Conservation (phyloP, 2,888 invertebrate genomes). For the Quadroppia sp. region DNA sequence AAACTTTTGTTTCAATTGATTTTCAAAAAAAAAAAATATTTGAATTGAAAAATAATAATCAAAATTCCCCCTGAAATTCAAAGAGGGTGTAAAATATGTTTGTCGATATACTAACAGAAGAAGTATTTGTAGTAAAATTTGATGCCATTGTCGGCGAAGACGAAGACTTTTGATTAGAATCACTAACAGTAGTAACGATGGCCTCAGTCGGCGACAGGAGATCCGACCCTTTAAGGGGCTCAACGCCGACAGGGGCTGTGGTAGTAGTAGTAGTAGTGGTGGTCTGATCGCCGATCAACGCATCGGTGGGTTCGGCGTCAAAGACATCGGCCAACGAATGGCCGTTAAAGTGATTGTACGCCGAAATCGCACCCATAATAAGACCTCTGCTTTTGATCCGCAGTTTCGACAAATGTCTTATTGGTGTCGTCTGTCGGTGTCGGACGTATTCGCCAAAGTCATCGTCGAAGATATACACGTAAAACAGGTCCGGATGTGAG, state of each 20-base stretch:
- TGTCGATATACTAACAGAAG: no score
- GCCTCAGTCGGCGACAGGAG: not conserved
- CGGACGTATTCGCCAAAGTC: constrained; percentile 13
- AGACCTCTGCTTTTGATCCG: not conserved
- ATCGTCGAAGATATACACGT: constrained; percentile 6
- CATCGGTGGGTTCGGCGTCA: constrained; percentile 15
- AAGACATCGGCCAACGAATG: not conserved
- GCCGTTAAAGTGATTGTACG: not conserved
- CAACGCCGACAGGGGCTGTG: constrained; percentile 2
- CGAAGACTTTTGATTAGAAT: no score
- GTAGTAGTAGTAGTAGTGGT: not conserved
- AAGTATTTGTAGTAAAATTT: no score
- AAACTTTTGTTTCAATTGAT: no score
- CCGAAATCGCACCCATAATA: not conserved
- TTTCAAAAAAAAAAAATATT: no score
- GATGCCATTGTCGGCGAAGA: no score
- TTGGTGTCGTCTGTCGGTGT: not conserved
- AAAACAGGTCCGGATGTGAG: not conserved
- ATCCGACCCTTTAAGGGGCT: not conserved
- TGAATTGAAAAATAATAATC: no score
- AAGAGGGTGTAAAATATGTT: no score
- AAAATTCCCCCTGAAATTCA: no score
- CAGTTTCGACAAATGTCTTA: not conserved
- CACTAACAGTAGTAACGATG: no score
- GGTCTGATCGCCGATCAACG: not conserved